These are phyloP conservation scores for Bucorvus abyssinicus DNA, from an alignment of 2,797 vertebrate species.

Conservation along the genomic window DNA sequence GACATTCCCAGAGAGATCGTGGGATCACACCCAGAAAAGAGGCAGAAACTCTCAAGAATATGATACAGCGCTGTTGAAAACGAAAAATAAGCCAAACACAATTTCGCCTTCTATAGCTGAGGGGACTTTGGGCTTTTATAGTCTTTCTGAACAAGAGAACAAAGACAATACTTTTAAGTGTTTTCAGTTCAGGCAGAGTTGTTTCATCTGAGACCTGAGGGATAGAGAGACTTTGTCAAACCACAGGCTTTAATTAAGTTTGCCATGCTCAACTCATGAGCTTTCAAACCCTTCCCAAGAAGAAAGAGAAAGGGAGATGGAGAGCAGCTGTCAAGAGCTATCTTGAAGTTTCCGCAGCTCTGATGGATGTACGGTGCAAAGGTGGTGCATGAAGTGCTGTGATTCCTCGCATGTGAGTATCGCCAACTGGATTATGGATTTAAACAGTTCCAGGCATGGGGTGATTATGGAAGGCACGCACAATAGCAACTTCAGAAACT, in stretches of 20 bases:
- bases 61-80: rapidly evolving
- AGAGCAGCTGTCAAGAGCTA: not conserved
- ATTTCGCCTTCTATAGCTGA: not conserved
- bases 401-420: rapidly evolving
- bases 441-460: not conserved
- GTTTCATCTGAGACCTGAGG: slow-evolving; percentile 1
- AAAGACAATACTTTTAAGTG: not conserved
- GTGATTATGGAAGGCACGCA: not conserved
- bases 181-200: not conserved
- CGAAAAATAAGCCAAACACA: not conserved
- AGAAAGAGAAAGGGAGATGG: not conserved
- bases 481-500: not conserved
- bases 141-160: not conserved
- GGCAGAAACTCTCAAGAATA: not conserved
- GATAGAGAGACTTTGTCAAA: not conserved
- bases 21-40: not conserved
- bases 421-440: rapidly evolving
- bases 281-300: not conserved
- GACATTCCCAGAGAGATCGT: not conserved
- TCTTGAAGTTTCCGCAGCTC: not conserved
- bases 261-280: not conserved
- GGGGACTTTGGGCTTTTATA: not conserved
- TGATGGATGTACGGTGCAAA: not conserved
- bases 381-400: rapidly evolving
- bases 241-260: slow-evolving; percentile 18